Conservation (phyloP, 2,888 invertebrate species). For the Malachius bipustulatus region DNA sequence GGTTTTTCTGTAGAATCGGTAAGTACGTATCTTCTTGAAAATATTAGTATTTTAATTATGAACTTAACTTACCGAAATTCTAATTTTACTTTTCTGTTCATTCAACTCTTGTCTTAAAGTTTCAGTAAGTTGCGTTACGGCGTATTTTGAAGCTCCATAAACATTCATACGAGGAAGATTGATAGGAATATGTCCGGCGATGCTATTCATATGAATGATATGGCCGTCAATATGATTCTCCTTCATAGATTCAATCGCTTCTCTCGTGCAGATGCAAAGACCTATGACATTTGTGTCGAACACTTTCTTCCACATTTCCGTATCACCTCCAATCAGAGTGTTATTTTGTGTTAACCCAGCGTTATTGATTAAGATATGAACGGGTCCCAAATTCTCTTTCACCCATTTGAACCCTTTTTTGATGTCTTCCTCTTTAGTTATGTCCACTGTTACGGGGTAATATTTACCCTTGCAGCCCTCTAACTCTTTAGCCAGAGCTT, state of each 20-base stretch:
- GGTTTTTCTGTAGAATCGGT: too few species aligned
- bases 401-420: slow-evolving; percentile 16
- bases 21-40: too few species aligned
- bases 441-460: slow-evolving; percentile 12
- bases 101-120: slow-evolving; percentile 14
- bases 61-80: slow-evolving; percentile 16
- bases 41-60: too few species aligned
- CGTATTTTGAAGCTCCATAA: slow-evolving; percentile 13
- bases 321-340: slow-evolving; percentile 19
- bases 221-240: slow-evolving; percentile 21
- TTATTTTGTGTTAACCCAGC: too few species aligned
- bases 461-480: too few species aligned
- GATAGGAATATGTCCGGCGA: slow-evolving; percentile 20
- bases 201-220: slow-evolving; percentile 27
- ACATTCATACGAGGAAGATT: slow-evolving; percentile 11
- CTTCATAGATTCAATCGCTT: slow-evolving; percentile 25
- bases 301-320: slow-evolving; percentile 21
- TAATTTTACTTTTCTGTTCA: slow-evolving; percentile 13
- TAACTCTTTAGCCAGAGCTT: too few species aligned
- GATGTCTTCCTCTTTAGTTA: slow-evolving; percentile 15
- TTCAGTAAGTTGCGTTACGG: slow-evolving; percentile 14
- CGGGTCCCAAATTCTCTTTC: slow-evolving; percentile 16
- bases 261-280: slow-evolving; percentile 23
- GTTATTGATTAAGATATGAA: slow-evolving; percentile 18
- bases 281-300: slow-evolving; percentile 24